Evolutionary conservation across 2,888 invertebrate species (phyloP), one percentile per base, ranked within the genome.

Genomic region (Caenorhabditis sp.): DNA sequence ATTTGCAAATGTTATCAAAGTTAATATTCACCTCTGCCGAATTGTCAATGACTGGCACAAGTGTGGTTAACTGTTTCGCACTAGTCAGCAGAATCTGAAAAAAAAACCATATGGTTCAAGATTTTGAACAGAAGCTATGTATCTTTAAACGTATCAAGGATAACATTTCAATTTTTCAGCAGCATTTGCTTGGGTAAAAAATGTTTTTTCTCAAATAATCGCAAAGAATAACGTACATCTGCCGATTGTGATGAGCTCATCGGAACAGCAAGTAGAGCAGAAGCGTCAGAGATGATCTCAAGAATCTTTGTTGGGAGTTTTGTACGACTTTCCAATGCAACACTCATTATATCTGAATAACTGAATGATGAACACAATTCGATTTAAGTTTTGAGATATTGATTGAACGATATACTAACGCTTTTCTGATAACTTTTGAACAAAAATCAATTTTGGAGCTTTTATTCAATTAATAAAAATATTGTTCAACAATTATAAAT

Each of bases 291-390:
- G 4, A 74, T 66, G 3, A 74, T 74, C 66, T 74, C 73, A 31
- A 74, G 10, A 21, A 74, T 69, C 49, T 74, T 74, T 43, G 69
- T 69, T 0, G 73, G 73, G 12, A 74, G 26, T 61, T 74, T 74
- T n/a, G 69, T 63, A 23, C 63, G 66, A 49, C 73, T 74, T 61
- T 74, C 73, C 19, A 74, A 62, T 3, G 73, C 62, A 60, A 74
- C 57, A 12, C 67, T 72, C 72, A 72, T 72, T n/a, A 58, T 62
- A 43, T 8, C 8, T 10, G 36, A 23, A 12, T n/a, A n/a, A n/a
- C n/a, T n/a, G n/a, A n/a, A n/a, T n/a, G n/a, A n/a, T n/a, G n/a
- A 36, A 12, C 36, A 36, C 17, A 10, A 2, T 17, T 6, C 43
- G 14, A 17, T 17, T 43, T 43, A 10, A 43, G 14, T 43, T 43